Percentiles rank a stretch among this genome's conserved stretches.
These are phyloP conservation scores for Corticium candelabrum DNA, from an alignment of 37 sponge, comb jelly and placozoan genomes.

Conservation along the genomic window DNA sequence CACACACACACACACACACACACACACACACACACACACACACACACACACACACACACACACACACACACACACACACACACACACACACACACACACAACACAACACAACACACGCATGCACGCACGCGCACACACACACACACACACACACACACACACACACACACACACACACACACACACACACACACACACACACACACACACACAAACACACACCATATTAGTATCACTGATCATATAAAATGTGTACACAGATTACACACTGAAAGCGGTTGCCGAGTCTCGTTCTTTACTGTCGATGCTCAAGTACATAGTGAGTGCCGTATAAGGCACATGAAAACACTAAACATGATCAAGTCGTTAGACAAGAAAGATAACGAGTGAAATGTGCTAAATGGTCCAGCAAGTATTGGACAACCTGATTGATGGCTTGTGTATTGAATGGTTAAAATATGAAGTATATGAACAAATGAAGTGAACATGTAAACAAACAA, in stretches of 20 bases:
- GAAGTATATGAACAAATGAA: constrained; percentile 1
- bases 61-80: too few species aligned
- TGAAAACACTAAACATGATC: constrained; percentile 62
- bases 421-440: too few species aligned
- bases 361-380: too few species aligned
- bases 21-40: constrained; percentile 10
- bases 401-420: too few species aligned
- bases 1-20: constrained; percentile 8
- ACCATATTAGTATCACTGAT: not conserved
- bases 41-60: constrained; percentile 1
- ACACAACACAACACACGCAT: not conserved
- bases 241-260: not conserved
- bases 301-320: constrained; percentile 51
- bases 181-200: not conserved
- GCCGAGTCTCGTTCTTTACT: constrained; percentile 70
- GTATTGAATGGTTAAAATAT: too few species aligned
- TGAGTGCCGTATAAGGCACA: constrained; percentile 78
- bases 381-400: too few species aligned
- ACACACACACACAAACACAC: not conserved
- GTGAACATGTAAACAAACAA: not conserved
- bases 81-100: not conserved
- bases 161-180: not conserved
- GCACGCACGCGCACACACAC: not conserved
- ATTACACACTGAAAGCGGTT: constrained; percentile 51
- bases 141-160: not conserved